Evolutionary conservation across 2,797 vertebrate genomes (phyloP).

Genomic region (Gobio occitaniae): DNA sequence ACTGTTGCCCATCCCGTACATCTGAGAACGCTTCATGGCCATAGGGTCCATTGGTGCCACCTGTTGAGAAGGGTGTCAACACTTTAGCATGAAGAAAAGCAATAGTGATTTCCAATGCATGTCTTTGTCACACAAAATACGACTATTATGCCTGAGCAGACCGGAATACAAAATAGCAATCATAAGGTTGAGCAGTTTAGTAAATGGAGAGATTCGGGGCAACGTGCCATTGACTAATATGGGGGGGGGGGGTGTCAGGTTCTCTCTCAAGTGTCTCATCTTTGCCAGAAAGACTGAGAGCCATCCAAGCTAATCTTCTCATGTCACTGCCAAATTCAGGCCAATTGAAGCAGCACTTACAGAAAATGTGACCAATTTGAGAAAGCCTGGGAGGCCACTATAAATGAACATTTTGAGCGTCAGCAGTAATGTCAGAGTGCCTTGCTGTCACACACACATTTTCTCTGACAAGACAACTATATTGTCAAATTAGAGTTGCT

Average conservation of each 20-base stretch:
- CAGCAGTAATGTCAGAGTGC: conserved; percentile 62
- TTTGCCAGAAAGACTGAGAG: conserved; percentile 56
- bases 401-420: conserved; percentile 60
- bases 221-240: conserved; percentile 49
- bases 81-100: conserved; percentile 26
- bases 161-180: conserved; percentile 29
- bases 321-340: conserved; percentile 62
- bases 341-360: conserved; percentile 66
- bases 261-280: conserved; percentile 52
- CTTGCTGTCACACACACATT: conserved; percentile 49
- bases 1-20: conserved; percentile 86
- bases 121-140: conserved; percentile 8
- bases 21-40: conserved; percentile 92
- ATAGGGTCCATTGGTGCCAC: conserved; percentile 88
- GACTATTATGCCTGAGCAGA: conserved; percentile 27
- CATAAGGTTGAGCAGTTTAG: conserved; percentile 23
- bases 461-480: conserved; percentile 26
- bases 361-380: conserved; percentile 64
- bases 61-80: conserved; percentile 68
- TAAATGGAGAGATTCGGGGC: conserved; percentile 56
- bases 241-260: conserved; percentile 37
- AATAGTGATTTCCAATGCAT: not conserved
- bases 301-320: conserved; percentile 62
- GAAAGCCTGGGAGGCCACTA: conserved; percentile 63
- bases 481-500: conserved; percentile 25